phyloP scores from a whole-genome alignment of 23 tunicate genomes.

The Ascidia mentula region DNA sequence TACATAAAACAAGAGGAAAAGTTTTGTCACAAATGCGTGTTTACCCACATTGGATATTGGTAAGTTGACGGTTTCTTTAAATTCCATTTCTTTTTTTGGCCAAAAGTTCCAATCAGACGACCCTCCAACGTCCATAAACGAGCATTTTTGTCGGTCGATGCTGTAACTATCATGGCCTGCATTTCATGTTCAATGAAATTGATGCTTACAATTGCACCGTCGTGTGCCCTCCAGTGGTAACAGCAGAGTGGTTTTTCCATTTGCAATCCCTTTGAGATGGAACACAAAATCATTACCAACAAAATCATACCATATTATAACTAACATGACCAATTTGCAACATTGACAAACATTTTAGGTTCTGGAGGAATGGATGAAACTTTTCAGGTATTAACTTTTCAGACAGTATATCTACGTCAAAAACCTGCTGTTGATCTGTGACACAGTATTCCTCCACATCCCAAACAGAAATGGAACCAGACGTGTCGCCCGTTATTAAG shows the following conservation, averaged over 20 bases:
- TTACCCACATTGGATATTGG: slow-evolving; percentile 66
- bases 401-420: too few relatives aligned
- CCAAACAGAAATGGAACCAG: slow-evolving; percentile 73
- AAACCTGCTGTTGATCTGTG: slow-evolving; percentile 47
- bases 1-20: background rate
- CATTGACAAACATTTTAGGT: too few relatives aligned
- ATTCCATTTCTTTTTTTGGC: slow-evolving; percentile 85
- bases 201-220: slow-evolving; percentile 63
- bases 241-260: slow-evolving; percentile 42
- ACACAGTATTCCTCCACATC: slow-evolving; percentile 74
- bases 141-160: slow-evolving; percentile 86
- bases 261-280: too few relatives aligned
- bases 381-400: too few relatives aligned
- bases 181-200: slow-evolving; percentile 71
- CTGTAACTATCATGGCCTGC: slow-evolving; percentile 66
- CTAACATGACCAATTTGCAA: too few relatives aligned
- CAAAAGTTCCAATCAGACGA: slow-evolving; percentile 81
- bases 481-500: slow-evolving; percentile 71
- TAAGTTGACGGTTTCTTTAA: slow-evolving; percentile 62
- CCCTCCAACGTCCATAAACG: slow-evolving; percentile 97
- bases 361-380: too few relatives aligned
- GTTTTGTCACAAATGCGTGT: too few relatives aligned
- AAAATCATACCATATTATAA: too few relatives aligned
- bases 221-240: slow-evolving; percentile 88
- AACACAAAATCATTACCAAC: too few relatives aligned